These are phyloP conservation scores for Platysternon megacephalum DNA, from an alignment of 2,113 vertebrate genomes.

Conservation along the genomic window DNA sequence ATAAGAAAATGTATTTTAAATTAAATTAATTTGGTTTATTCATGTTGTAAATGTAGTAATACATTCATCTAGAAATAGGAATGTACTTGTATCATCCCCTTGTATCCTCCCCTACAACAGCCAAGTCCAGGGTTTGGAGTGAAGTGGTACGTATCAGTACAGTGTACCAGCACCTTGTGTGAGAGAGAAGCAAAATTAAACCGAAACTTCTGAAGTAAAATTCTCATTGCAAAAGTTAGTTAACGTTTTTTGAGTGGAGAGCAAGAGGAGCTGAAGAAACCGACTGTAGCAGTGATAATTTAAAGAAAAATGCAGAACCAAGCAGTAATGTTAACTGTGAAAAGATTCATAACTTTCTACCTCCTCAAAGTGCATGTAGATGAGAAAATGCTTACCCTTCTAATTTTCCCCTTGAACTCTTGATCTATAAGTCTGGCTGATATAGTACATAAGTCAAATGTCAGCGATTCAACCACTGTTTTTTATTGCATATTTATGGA, in stretches of 20 bases:
- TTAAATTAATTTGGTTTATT: background rate
- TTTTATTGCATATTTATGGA: background rate
- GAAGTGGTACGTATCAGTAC: background rate
- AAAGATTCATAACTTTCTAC: background rate
- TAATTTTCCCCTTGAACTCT: background rate
- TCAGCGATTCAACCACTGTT: background rate
- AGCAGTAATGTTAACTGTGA: accelerated
- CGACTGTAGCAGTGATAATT: background rate
- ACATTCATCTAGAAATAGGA: background rate
- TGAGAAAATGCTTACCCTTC: background rate
- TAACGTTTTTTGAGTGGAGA: background rate
- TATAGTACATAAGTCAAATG: background rate
- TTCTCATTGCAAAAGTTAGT: background rate
- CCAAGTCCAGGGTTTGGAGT: background rate
- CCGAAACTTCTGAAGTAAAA: background rate
- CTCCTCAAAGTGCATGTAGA: background rate
- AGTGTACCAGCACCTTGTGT: background rate
- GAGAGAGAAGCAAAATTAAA: background rate
- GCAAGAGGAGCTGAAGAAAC: background rate
- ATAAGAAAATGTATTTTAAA: background rate
- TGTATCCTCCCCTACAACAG: background rate
- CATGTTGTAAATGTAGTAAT: background rate
- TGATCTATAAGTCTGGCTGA: background rate
- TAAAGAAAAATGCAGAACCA: background rate
- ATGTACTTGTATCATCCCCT: background rate